phyloP scores from a whole-genome alignment of 2,797 vertebrate species.

The Cryptoblepharus egeriae region DNA sequence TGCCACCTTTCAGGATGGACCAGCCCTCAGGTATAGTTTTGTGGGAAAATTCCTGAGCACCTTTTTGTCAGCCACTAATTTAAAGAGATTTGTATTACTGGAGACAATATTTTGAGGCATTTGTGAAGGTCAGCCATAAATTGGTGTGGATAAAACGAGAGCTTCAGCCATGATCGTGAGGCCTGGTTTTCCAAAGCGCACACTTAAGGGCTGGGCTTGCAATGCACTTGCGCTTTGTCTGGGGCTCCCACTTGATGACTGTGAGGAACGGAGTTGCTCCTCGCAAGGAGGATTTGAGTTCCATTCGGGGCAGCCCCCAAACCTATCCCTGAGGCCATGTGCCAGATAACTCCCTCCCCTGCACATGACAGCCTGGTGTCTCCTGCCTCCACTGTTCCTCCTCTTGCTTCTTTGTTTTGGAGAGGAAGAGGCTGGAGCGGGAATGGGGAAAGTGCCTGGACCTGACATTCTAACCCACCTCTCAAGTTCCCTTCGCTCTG shows the following conservation, averaged over 20 bases:
- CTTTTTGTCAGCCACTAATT: not conserved
- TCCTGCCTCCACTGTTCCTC: too few species aligned
- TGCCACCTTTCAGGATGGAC: too few species aligned
- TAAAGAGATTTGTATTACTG: not conserved
- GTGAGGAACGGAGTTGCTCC: not conserved
- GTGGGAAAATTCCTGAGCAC: slow-evolving; percentile 9
- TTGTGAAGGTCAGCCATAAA: slow-evolving; percentile 8
- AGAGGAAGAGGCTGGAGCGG: too few species aligned
- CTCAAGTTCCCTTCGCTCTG: too few species aligned
- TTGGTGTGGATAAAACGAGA: slow-evolving; percentile 14
- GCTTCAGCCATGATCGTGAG: not conserved
- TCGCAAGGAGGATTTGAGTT: slow-evolving; percentile 13
- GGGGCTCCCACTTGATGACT: not conserved
- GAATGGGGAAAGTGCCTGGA: too few species aligned
- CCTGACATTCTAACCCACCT: too few species aligned
- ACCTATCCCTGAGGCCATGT: too few species aligned
- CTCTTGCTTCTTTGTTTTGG: not conserved
- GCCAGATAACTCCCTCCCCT: too few species aligned
- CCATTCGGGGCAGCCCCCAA: slow-evolving; percentile 7
- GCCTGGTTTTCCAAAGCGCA: not conserved
- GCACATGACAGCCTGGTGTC: not conserved
- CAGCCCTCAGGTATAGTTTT: too few species aligned
- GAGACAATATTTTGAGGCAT: not conserved
- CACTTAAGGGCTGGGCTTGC: not conserved
- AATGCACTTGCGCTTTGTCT: not conserved